phyloP scores from a whole-genome alignment of 2,888 invertebrate genomes.

The Malthinus flaveolus region DNA sequence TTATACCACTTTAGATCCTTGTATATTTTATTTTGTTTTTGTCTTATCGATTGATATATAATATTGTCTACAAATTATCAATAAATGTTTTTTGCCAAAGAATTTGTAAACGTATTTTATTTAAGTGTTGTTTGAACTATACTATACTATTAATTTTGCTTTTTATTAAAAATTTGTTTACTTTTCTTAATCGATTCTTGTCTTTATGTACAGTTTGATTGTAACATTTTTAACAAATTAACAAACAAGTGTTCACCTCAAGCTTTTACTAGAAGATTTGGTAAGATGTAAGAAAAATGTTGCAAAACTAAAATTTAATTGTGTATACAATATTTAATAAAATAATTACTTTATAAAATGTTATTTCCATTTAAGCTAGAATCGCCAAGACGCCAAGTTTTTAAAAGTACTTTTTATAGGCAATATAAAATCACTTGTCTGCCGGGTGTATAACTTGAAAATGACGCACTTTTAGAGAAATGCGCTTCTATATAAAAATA shows the following conservation, averaged over 20 bases:
- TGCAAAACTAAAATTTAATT: slow-evolving; percentile 9
- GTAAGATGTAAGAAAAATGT: slow-evolving; percentile 12
- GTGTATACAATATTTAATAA: slow-evolving; percentile 17
- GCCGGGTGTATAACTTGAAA: no score
- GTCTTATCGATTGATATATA: slow-evolving; percentile 1
- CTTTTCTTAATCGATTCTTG: background rate
- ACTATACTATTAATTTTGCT: background rate
- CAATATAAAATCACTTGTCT: no score
- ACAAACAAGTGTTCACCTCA: slow-evolving; percentile 17
- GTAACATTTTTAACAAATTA: background rate
- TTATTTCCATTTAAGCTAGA: no score
- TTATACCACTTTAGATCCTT: slow-evolving; percentile 4
- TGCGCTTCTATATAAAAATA: no score
- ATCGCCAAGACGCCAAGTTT: no score
- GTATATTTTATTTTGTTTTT: slow-evolving; percentile 14
- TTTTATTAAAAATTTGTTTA: background rate
- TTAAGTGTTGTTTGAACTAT: background rate
- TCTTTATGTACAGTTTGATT: background rate
- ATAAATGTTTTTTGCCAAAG: slow-evolving; percentile 23
- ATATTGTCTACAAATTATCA: slow-evolving; percentile 1
- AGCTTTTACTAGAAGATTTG: slow-evolving; percentile 11
- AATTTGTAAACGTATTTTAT: slow-evolving; percentile 15
- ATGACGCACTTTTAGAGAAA: no score
- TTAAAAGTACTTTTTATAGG: no score
- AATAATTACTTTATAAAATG: slow-evolving; percentile 13